Evolutionary conservation across 1,140 invertebrate species (phyloP).

Genomic region (Drosophila melanica): DNA sequence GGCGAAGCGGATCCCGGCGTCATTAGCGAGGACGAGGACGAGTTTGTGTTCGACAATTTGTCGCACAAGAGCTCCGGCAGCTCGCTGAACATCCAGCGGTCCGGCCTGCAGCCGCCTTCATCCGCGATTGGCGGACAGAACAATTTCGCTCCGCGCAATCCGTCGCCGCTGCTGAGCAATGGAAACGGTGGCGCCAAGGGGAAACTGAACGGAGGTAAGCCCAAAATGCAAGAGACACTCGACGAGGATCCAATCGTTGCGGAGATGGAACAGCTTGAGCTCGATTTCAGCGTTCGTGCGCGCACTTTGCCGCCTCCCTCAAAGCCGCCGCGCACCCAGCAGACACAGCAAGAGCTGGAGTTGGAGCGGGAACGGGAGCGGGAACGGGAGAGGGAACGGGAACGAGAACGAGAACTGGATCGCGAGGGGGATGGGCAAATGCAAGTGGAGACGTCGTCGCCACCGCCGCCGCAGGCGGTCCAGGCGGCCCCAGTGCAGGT

Average conservation of each 20-base stretch:
- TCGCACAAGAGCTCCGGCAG: constrained; percentile 94
- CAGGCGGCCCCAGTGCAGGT: neutral
- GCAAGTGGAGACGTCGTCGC: neutral
- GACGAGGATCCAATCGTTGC: constrained; percentile 68
- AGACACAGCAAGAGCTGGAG: constrained; percentile 23
- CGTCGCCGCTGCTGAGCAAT: constrained; percentile 71
- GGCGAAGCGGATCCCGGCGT: constrained; percentile 94
- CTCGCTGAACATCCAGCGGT: constrained; percentile 88
- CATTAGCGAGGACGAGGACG: constrained; percentile 94
- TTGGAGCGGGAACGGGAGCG: constrained; percentile 11
- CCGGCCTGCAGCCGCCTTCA: constrained; percentile 81
- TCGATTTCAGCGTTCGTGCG: constrained; percentile 83
- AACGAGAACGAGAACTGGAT: constrained; percentile 2
- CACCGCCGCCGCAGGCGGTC: neutral
- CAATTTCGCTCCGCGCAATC: constrained; percentile 68
- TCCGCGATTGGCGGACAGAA: constrained; percentile 48
- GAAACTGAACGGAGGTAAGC: constrained; percentile 55
- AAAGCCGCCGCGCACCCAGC: constrained; percentile 73
- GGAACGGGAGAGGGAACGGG: constrained; percentile 57
- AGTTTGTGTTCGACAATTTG: constrained; percentile 94
- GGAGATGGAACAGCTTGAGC: constrained; percentile 80
- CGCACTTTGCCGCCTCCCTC: constrained; percentile 83
- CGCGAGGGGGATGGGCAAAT: constrained; percentile 2
- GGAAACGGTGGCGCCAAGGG: constrained; percentile 19
- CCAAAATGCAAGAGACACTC: constrained; percentile 56